Percentiles rank a stretch among this genome's conserved stretches.
Evolutionary conservation across 2,113 vertebrate species (phyloP).

Genomic region (Gulo gulo): DNA sequence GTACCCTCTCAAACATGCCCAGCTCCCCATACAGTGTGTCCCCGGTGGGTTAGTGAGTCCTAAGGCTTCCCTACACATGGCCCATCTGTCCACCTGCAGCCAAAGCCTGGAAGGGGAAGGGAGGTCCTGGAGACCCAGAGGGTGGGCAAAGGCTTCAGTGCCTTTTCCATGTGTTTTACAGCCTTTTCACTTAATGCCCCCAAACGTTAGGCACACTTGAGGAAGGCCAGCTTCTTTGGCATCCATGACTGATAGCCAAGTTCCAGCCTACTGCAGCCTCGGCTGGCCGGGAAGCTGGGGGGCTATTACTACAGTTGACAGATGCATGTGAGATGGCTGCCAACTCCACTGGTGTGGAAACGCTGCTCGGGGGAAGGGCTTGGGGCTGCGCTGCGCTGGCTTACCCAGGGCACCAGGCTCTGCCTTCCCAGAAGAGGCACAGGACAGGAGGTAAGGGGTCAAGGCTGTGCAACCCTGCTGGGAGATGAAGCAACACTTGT

Average conservation of each 20-base stretch:
- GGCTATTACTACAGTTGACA: rapidly evolving
- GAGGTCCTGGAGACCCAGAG: too few relatives aligned
- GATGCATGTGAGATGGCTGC: background rate
- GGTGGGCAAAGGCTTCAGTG: rapidly evolving
- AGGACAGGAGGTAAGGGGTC: background rate
- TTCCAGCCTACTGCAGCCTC: background rate
- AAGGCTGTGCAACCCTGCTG: background rate
- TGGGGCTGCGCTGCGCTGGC: rapidly evolving
- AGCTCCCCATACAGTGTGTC: background rate
- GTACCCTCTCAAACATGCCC: background rate
- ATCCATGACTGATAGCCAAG: rapidly evolving
- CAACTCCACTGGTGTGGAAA: background rate
- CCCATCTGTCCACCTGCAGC: background rate
- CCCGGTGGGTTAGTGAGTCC: background rate
- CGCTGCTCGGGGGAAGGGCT: background rate
- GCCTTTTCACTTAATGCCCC: background rate
- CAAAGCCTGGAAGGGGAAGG: too few relatives aligned
- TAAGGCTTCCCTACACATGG: rapidly evolving
- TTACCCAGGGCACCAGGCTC: background rate
- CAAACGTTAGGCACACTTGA: background rate
- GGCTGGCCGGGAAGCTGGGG: rapidly evolving
- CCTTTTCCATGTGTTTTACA: rapidly evolving
- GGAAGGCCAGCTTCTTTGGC: background rate
- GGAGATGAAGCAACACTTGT: background rate
- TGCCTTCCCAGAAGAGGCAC: background rate